Percentiles rank a stretch among this genome's conserved stretches.
Conservation (phyloP, 2,888 invertebrate species). For the Drosophila eohydei region DNA sequence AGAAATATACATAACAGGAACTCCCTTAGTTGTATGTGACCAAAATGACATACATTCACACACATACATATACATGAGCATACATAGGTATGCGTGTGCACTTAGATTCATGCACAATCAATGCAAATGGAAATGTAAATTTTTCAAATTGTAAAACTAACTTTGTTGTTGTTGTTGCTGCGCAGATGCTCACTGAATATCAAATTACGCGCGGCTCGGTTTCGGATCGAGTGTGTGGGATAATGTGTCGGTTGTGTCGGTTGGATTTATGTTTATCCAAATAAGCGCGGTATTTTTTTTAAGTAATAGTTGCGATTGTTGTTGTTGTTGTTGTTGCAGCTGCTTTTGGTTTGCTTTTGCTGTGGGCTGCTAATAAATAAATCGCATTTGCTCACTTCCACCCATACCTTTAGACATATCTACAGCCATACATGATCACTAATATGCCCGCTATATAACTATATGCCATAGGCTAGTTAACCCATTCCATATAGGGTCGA, state of each 20-base stretch:
- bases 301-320: constrained; percentile 57
- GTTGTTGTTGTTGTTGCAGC: constrained; percentile 36
- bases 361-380: constrained; percentile 82
- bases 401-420: not conserved
- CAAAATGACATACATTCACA: constrained; percentile 52
- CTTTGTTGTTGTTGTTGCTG: constrained; percentile 23
- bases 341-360: constrained; percentile 49
- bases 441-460: constrained; percentile 32
- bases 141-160: constrained; percentile 56
- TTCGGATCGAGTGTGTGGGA: constrained; percentile 49
- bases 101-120: constrained; percentile 81
- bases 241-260: constrained; percentile 49
- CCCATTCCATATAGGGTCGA: constrained; percentile 55
- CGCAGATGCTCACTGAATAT: constrained; percentile 75
- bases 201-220: constrained; percentile 64
- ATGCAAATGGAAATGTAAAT: constrained; percentile 79
- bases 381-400: constrained; percentile 59
- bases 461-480: constrained; percentile 6
- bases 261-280: constrained; percentile 71
- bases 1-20: constrained; percentile 70
- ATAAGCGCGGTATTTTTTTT: constrained; percentile 73
- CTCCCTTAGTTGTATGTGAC: constrained; percentile 65
- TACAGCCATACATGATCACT: not conserved
- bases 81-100: constrained; percentile 23
- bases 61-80: not conserved